Conservation (phyloP, 2,797 vertebrate genomes). For the Dendrocincla tyrannina region DNA sequence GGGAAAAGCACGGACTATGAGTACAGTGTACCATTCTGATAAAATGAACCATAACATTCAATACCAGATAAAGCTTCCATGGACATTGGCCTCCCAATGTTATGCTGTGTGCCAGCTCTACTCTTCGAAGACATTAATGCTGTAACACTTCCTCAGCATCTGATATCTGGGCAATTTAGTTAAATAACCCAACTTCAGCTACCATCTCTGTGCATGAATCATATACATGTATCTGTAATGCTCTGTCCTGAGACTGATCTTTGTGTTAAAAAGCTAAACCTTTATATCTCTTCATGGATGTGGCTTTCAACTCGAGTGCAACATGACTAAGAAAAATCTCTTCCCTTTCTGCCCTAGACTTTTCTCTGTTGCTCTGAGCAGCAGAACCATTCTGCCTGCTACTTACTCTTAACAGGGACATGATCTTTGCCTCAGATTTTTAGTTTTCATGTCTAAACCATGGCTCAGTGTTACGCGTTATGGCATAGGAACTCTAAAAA, state of each 20-base stretch:
- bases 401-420: not conserved
- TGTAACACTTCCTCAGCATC: not conserved
- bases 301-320: not conserved
- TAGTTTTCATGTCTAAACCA: not conserved
- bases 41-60: conserved; percentile 60
- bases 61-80: conserved; percentile 42
- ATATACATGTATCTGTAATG: not conserved
- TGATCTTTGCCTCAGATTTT: not conserved
- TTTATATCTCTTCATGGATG: not conserved
- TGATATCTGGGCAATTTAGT: not conserved
- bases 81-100: conserved; percentile 34
- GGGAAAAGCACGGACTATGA: not conserved
- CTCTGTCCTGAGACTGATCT: not conserved
- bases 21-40: conserved; percentile 4
- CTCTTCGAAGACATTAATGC: not conserved
- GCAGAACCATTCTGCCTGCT: not conserved
- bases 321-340: not conserved
- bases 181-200: not conserved
- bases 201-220: not conserved
- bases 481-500: not conserved
- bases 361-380: not conserved
- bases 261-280: not conserved
- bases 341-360: not conserved
- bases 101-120: not conserved
- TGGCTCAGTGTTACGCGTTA: not conserved